Percentiles rank a stretch among this genome's conserved stretches.
These are phyloP conservation scores for Aramus guarauna DNA, from an alignment of 2,113 vertebrate species.

Conservation along the genomic window DNA sequence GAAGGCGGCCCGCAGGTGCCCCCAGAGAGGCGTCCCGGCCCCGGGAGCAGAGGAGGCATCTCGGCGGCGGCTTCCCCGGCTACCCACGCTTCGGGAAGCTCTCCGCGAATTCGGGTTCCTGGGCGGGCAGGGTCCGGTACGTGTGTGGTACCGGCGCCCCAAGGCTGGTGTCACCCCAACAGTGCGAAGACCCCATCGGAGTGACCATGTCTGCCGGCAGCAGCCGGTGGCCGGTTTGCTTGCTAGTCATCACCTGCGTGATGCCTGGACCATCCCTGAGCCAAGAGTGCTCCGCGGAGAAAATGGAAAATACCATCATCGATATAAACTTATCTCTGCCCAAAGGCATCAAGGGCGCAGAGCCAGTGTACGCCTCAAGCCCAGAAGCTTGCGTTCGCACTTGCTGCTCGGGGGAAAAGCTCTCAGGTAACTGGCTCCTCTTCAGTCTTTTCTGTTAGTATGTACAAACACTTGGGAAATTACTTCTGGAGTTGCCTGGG, in stretches of 20 bases:
- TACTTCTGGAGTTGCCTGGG: too few species aligned
- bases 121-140: neutral
- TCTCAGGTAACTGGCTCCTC: conserved; percentile 56
- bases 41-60: neutral
- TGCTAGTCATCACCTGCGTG: neutral
- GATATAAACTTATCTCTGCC: conserved; percentile 62
- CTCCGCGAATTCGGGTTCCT: accelerated
- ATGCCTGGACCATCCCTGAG: neutral
- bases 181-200: neutral
- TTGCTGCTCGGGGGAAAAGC: conserved; percentile 65
- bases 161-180: neutral
- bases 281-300: conserved; percentile 45
- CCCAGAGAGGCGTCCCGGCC: too few species aligned
- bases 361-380: neutral
- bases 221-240: neutral
- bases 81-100: neutral
- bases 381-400: conserved; percentile 32
- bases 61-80: neutral
- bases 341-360: conserved; percentile 57
- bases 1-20: too few species aligned
- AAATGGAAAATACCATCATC: conserved; percentile 50
- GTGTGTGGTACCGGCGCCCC: neutral
- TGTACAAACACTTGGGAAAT: accelerated
- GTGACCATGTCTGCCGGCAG: conserved; percentile 25
- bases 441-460: accelerated